phyloP scores from a whole-genome alignment of 2,113 vertebrate genomes.

The Gymnocephalus cernua region DNA sequence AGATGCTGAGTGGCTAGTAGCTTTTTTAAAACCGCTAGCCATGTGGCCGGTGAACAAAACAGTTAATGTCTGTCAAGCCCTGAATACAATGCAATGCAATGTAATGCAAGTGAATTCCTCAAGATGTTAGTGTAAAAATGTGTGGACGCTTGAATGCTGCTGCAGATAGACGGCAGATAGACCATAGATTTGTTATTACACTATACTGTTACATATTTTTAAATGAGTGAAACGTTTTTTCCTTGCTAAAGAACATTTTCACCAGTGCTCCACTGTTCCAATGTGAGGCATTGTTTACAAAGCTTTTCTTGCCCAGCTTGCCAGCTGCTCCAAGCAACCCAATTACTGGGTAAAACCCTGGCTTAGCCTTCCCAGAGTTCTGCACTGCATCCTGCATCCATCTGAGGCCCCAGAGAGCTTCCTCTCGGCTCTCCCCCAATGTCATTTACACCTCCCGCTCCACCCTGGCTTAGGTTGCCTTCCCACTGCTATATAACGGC shows the following conservation, averaged over 20 bases:
- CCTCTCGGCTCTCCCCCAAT: conserved; percentile 69
- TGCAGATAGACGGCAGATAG: not conserved
- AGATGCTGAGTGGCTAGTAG: too few species aligned
- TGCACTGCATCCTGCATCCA: conserved; percentile 71
- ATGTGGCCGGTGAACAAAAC: too few species aligned
- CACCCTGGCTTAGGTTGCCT: conserved; percentile 66
- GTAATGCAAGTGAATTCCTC: not conserved
- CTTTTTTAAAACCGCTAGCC: too few species aligned
- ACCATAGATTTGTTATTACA: too few species aligned
- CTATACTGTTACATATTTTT: too few species aligned
- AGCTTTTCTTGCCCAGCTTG: conserved; percentile 67
- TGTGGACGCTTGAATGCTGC: not conserved
- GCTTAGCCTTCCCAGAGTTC: conserved; percentile 74
- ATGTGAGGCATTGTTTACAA: conserved; percentile 68
- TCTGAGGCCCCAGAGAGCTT: conserved; percentile 76
- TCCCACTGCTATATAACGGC: conserved; percentile 64
- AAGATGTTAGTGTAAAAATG: not conserved
- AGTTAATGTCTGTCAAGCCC: not conserved
- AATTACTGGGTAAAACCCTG: conserved; percentile 77
- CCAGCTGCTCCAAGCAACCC: conserved; percentile 75
- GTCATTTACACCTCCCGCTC: conserved; percentile 78
- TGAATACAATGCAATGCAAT: not conserved
- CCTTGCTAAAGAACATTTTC: conserved; percentile 41
- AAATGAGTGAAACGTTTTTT: conserved; percentile 5
- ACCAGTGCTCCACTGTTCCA: conserved; percentile 30